A percentile compares a stretch with the other conserved stretches of the same genome.
These are phyloP conservation scores for Ochlodes sylvanus DNA, from an alignment of 2,888 invertebrate species.

Conservation along the genomic window DNA sequence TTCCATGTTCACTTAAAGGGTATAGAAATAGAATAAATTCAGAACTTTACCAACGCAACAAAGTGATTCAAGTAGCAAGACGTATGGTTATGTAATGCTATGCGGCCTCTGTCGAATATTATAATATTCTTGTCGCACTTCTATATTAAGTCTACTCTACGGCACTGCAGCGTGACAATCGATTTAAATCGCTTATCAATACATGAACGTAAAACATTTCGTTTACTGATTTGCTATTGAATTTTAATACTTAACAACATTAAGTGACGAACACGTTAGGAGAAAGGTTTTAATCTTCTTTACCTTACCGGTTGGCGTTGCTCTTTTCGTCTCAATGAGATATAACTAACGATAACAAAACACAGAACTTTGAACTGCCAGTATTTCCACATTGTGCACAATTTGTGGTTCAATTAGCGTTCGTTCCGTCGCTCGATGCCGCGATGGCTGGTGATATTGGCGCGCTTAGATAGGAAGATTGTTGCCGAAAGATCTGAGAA, in stretches of 20 bases:
- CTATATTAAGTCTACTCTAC: not conserved
- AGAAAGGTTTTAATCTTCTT: conserved; percentile 1
- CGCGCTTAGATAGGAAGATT: conserved; percentile 41
- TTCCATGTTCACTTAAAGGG: not conserved
- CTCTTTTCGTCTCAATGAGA: not conserved
- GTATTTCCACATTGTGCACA: conserved; percentile 9
- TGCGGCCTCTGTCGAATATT: conserved; percentile 19
- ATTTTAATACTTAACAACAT: conserved; percentile 6
- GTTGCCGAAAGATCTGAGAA: conserved; percentile 44
- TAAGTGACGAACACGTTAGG: not conserved
- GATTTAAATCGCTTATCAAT: conserved; percentile 21
- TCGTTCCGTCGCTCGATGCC: conserved; percentile 2
- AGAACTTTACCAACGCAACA: not conserved
- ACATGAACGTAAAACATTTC: conserved; percentile 6
- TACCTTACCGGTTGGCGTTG: too few relatives aligned
- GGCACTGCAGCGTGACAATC: conserved; percentile 27
- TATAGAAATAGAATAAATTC: not conserved
- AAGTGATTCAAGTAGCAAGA: not conserved
- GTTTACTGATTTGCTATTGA: conserved; percentile 13
- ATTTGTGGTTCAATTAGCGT: conserved; percentile 18
- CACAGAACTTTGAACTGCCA: not conserved
- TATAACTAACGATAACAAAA: not conserved
- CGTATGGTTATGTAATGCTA: conserved; percentile 15
- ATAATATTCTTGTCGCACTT: conserved; percentile 22
- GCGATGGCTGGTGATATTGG: conserved; percentile 30